Evolutionary conservation across 2,888 invertebrate genomes (phyloP), one percentile per base, ranked within the genome.

Genomic region (Exephanes ischioxanthus): DNA sequence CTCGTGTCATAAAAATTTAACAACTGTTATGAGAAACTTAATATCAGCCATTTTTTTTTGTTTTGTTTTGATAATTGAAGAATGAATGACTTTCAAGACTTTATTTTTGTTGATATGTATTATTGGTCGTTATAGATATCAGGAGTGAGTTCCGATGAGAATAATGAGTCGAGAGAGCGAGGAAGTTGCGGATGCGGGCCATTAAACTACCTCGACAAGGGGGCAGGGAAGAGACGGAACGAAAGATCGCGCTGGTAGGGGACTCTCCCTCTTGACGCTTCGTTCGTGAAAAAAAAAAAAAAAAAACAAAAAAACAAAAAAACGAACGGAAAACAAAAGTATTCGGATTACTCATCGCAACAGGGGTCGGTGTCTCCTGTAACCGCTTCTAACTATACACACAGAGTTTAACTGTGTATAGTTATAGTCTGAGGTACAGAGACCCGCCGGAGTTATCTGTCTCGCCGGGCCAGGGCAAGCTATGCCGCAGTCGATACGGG

Each of bases 351-450:
- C 72, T 84, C 84, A 84, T 84, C 68, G 77, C 45, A 66, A 37
- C 72, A 84, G 84, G 84, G 84, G 80, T 84, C 81, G 81, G 51
- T 81, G 84, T 81, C 80, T 80, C 77, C 58, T 73, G 72, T 84
- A 68, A 41, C 71, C 63, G 68, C 66, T 72, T 72, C 51, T 53
- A 51, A 72, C 66, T 71, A 76, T 63, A 73, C 37, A 80, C 41
- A 68, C 61, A 51, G 19, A 41, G 22, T 58, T 41, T 48, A 78
- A 83, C 53, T 22, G 16, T 51, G 61, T 84, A 80, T 66, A 80
- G 76, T 77, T 71, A 76, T 83, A 83, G 68, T 83, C n/a, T 68
- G 61, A 84, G 66, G 51, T 37, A 55, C 67, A 75, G 19, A 41
- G 63, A 71, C 71, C 61, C n/a, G n/a, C 68, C 70, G 37, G 55